Conservation (phyloP, 2,113 vertebrate genomes). For the Rhea pennata region DNA sequence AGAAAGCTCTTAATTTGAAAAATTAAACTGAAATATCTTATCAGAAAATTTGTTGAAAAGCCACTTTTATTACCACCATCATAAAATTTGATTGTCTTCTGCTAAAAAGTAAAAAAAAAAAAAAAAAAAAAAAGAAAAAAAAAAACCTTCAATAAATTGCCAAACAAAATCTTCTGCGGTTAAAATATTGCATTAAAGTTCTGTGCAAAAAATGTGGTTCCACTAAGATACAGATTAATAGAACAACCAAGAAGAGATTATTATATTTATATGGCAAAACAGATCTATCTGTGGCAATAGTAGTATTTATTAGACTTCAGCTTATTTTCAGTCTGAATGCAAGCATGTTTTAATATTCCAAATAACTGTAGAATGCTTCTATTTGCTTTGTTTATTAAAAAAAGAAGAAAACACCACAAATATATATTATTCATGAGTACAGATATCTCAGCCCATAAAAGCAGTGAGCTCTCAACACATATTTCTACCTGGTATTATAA, state of each 20-base stretch:
- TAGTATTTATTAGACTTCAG: neutral
- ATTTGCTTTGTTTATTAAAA: conserved; percentile 40
- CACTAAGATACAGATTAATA: neutral
- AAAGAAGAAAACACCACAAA: conserved; percentile 23
- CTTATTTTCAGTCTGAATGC: conserved; percentile 9
- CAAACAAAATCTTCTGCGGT: neutral
- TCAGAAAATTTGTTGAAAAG: neutral
- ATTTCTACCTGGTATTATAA: conserved; percentile 31
- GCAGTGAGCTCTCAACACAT: neutral
- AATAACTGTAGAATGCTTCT: neutral
- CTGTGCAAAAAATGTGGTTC: neutral
- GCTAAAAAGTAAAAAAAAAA: neutral
- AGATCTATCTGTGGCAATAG: neutral
- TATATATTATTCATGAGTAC: conserved; percentile 42
- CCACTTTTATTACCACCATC: neutral
- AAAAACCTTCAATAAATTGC: neutral
- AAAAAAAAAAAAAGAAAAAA: neutral
- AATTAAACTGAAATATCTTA: neutral
- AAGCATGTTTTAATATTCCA: conserved; percentile 48
- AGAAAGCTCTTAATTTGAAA: neutral
- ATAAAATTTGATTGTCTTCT: neutral
- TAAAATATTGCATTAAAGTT: neutral
- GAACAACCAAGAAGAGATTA: neutral
- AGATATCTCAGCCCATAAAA: conserved; percentile 38
- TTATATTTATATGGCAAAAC: neutral